A percentile compares a stretch with the other conserved stretches of the same genome.
Conservation (phyloP, 2,888 invertebrate genomes). For the Dryomyza anilis region DNA sequence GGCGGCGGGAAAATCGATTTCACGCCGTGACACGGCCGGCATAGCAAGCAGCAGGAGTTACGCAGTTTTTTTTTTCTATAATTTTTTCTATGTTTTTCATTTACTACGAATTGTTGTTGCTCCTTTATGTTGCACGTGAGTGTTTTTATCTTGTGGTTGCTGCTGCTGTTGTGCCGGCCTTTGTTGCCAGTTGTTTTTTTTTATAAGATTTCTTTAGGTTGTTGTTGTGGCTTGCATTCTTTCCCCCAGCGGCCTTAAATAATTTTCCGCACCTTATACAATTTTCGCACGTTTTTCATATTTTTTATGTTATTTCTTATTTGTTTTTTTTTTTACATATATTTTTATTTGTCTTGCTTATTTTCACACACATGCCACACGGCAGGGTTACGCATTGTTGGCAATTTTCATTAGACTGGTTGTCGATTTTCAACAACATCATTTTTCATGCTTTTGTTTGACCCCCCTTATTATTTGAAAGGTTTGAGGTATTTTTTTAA, state of each 20-base stretch:
- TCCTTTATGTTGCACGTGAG: not conserved
- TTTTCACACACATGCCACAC: too few species aligned
- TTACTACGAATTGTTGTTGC: not conserved
- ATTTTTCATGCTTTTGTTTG: too few species aligned
- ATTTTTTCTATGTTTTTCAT: not conserved
- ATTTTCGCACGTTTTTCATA: constrained; percentile 5
- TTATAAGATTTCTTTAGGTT: too few species aligned
- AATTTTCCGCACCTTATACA: constrained; percentile 1
- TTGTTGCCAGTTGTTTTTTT: not conserved
- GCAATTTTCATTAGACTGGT: too few species aligned
- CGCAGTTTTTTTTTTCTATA: not conserved
- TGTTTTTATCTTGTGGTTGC: not conserved
- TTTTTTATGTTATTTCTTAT: not conserved
- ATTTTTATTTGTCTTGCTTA: not conserved
- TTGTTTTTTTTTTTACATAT: not conserved
- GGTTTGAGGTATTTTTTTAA: too few species aligned
- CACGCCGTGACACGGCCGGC: not conserved
- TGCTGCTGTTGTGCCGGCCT: not conserved
- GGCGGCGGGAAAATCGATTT: constrained; percentile 15
- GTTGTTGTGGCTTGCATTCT: too few species aligned
- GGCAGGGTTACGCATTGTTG: too few species aligned
- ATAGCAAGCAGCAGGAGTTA: not conserved
- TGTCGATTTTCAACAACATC: too few species aligned
- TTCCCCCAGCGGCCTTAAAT: not conserved
- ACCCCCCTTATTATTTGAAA: too few species aligned